Evolutionary conservation across 2,797 vertebrate species (phyloP), one percentile per base, ranked within the genome.

Genomic region (Mus minutoides): DNA sequence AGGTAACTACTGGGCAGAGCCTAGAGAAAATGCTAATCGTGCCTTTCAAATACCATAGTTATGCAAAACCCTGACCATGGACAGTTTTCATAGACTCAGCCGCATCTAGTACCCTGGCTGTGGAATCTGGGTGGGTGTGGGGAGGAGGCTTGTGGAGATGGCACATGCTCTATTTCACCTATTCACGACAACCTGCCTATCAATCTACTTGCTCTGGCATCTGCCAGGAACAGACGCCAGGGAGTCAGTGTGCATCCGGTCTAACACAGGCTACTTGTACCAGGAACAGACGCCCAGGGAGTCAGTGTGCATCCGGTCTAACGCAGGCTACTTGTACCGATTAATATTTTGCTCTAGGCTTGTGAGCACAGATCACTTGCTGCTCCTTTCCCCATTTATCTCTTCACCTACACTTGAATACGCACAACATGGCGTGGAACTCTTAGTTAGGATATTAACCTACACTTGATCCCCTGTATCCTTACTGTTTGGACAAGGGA

Each of bases 41-140:
- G 37, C 19, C 52, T 54, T 71, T 52, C 40, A 86, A 94, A 43
- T 16, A 54, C 12, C 40, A 71, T 4, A 79, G 34, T 37, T 76
- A 3, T 52, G 26, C 34, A 94, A 82, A 76, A 90, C 5, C 0
- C 13, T 6, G 5, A 26, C 26, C 17, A 4, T 0, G 34, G 21
- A 2, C 3, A 58, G 24, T 37, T 62, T 40, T 80, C 43, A 46
- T 4, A 12, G 17, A 76, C 46, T 31, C 34, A 19, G 56, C 34
- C 22, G 17, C 8, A 49, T 1, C 49, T 11, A 6, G n/a, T 0
- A 0, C n/a, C 73, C 14, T 13, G 64, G 52, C 52, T 13, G 7
- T 34, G 40, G 5, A n/a, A 43, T 34, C 69, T 46, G 69, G 29
- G 64, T 26, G 26, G 21, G 4, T 69, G 13, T 37, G 34, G 22